phyloP scores from a whole-genome alignment of 2,113 vertebrate genomes.

The Engystomops pustulosus region DNA sequence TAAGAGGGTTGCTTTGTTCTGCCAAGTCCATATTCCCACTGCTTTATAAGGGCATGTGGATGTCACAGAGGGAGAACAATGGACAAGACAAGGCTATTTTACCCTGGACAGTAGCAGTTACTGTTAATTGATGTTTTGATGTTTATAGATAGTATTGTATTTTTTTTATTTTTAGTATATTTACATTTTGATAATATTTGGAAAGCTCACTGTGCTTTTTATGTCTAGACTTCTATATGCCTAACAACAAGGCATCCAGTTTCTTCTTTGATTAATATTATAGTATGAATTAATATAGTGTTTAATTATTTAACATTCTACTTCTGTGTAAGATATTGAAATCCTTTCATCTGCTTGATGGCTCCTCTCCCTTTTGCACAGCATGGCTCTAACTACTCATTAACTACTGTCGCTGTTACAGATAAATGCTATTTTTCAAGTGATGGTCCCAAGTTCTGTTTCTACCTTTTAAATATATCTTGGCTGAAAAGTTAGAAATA shows the following conservation, averaged over 20 bases:
- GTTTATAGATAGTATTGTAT: neutral
- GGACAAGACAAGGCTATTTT: neutral
- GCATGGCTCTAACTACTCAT: conserved; percentile 40
- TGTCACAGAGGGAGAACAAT: neutral
- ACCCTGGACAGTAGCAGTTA: neutral
- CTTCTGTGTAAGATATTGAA: conserved; percentile 41
- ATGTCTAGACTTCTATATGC: conserved; percentile 2
- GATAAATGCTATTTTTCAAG: conserved; percentile 30
- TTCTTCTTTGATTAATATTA: conserved; percentile 28
- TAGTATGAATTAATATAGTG: conserved; percentile 32
- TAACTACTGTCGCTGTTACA: conserved; percentile 26
- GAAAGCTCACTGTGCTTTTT: neutral
- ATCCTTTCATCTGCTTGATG: conserved; percentile 45
- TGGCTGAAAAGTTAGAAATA: neutral
- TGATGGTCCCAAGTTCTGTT: neutral
- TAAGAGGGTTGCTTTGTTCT: neutral
- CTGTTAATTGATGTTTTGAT: neutral
- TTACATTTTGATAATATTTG: neutral
- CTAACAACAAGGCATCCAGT: conserved; percentile 25
- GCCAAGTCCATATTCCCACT: neutral
- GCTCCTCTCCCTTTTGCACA: conserved; percentile 31
- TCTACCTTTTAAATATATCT: neutral
- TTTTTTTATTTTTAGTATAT: neutral
- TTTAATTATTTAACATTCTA: conserved; percentile 50
- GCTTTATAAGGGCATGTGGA: neutral